Evolutionary conservation across 1,140 invertebrate genomes (phyloP), one percentile per base, ranked within the genome.

Genomic region (Oryctes rhinoceros): DNA sequence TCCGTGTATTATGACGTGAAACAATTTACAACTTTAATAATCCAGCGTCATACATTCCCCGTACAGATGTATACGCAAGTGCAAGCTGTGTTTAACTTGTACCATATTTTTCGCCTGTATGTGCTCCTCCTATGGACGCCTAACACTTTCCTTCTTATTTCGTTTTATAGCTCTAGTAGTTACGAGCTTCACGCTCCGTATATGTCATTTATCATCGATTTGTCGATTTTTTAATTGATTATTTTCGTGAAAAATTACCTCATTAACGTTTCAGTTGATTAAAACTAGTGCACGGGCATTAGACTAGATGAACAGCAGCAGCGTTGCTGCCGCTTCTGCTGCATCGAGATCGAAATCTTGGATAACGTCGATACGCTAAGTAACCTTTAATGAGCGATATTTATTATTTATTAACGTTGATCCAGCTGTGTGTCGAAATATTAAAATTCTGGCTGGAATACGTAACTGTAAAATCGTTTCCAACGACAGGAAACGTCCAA

Each of bases 181-280:
- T 59, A 59, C 2, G 24, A 18, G 18, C 3, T 59, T 18, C 15
- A 18, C 18, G 5, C 15, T 18, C 11, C 13, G 6, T 71, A 24
- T 35, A 24, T 71, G 18, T 71, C 65, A 24, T 71, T 71, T 71
- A 71, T 71, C 65, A 71, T 71, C 24, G 18, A 35, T 24, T 71
- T 71, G 65, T 71, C 65, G 65, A 71, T 71, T 35, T 71, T 71
- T 71, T 44, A 71, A 71, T 59, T 71, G 65, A 71, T 71, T 71
- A 71, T 71, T 71, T 71, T 71, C 20, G 20, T 71, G 65, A 71
- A 71, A 35, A 71, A 35, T 71, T 71, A 35, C 65, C 65, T 71
- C 65, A 71, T 71, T 71, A 71, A 37, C 65, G 65, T 71, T 71
- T 13, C 7, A 71, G 65, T 24, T 71, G 18, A 71, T 71, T 71